Conservation (phyloP, 2,113 vertebrate species). For the Spea multiplicata region DNA sequence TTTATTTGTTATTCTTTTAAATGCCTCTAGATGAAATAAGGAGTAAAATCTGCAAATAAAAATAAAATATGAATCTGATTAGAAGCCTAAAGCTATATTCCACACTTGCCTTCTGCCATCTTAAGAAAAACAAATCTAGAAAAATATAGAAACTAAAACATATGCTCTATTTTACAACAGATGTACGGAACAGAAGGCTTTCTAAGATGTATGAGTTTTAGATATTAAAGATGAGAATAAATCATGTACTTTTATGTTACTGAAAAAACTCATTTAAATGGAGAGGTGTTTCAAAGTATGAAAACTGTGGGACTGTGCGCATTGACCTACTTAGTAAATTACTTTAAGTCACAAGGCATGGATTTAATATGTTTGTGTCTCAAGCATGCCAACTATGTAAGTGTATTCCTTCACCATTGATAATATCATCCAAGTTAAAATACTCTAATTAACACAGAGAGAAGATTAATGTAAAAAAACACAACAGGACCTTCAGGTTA, state of each 20-base stretch:
- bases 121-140: constrained; percentile 27
- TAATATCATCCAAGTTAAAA: too few species aligned
- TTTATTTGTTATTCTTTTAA: constrained; percentile 23
- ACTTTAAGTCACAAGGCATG: not conserved
- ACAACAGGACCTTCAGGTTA: too few species aligned
- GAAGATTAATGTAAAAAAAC: too few species aligned
- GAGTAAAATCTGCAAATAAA: constrained; percentile 21
- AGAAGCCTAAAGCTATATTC: constrained; percentile 24
- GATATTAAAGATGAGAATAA: constrained; percentile 34
- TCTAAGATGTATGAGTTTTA: constrained; percentile 41
- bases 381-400: not conserved
- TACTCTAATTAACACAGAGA: too few species aligned
- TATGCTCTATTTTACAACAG: constrained; percentile 35
- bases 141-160: constrained; percentile 45
- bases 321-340: constrained; percentile 4
- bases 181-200: constrained; percentile 40
- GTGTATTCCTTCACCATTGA: too few species aligned
- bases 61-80: constrained; percentile 26
- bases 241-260: constrained; percentile 15
- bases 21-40: not conserved
- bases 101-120: constrained; percentile 30
- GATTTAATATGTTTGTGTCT: not conserved
- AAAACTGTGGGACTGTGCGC: constrained; percentile 13
- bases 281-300: constrained; percentile 22
- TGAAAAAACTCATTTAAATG: constrained; percentile 8